Base-by-base conservation (phyloP, 2,797 vertebrate genomes). In the Vireo griseus region DNA sequence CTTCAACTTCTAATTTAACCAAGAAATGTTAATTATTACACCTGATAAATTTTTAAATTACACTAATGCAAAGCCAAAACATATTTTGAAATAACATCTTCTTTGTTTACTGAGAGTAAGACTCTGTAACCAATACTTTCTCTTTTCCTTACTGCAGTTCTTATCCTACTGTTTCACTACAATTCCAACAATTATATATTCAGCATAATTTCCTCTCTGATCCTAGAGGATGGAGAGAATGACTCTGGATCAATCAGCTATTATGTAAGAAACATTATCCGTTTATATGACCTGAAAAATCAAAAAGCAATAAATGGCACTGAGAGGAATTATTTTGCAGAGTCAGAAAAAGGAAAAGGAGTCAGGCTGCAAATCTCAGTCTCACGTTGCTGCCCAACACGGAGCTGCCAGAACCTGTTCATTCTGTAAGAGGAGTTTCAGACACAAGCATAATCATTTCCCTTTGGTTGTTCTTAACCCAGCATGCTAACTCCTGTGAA, bases 381-480 rank as follows among this genome's bases (percentile, higher is more conserved):
- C 45, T 76, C 17, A 14, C 0, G 0, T 1, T 13, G 9, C 29
- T 82, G 29, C 29, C 37, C 61, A 71, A 40, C 26, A 78, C 22
- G 57, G 50, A 81, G 24, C 35, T 82, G 54, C 26, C 52, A 29
- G 12, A 31, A 76, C 12, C 25, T 35, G 11, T n/a, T 82, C 39
- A n/a, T 69, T 40, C 71, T 48, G 1, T 5, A 88, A 54, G 48
- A 63, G 22, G 26, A 25, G 4, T 51, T 84, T 86, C 73, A 88
- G 17, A 52, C 21, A 51, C 19, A 67, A 0, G 1, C 8, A 7
- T 7, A 65, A 78, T n/a, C 16, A 37, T 26, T 77, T 71, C 20
- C 16, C 26, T 79, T 35, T 50, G 44, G 39, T 65, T 35, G 63
- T 58, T 86, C 40, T 51, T 83, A 86, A 80, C 16, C 22, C 5